These are phyloP conservation scores for Pao palembangensis DNA, from an alignment of 2,113 vertebrate genomes.

Conservation along the genomic window DNA sequence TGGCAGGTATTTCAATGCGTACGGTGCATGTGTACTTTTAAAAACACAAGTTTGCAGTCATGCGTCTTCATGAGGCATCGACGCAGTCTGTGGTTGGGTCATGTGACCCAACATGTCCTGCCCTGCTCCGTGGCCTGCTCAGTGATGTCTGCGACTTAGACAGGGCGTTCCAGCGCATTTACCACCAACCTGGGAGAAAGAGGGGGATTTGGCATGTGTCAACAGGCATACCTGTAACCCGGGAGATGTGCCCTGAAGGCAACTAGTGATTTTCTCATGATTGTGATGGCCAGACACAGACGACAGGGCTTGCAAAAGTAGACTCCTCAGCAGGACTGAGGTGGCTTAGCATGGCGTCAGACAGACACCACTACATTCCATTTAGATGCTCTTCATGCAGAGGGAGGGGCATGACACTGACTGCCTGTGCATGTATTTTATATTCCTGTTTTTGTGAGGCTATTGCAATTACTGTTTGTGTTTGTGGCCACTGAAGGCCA, in stretches of 20 bases:
- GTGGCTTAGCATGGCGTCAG: constrained; percentile 79
- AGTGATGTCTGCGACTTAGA: constrained; percentile 80
- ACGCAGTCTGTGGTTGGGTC: constrained; percentile 58
- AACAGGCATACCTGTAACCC: constrained; percentile 79
- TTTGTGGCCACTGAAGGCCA: constrained; percentile 56
- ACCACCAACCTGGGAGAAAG: constrained; percentile 68
- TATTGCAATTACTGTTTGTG: constrained; percentile 69
- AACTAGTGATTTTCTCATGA: constrained; percentile 78
- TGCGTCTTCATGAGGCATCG: constrained; percentile 49
- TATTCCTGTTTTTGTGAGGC: constrained; percentile 45
- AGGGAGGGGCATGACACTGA: constrained; percentile 33
- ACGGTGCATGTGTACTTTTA: too few relatives aligned
- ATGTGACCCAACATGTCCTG: constrained; percentile 73
- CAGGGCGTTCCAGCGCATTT: constrained; percentile 74
- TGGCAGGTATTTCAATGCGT: too few relatives aligned
- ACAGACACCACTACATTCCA: constrained; percentile 70
- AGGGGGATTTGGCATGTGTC: constrained; percentile 78
- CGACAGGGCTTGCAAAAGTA: constrained; percentile 72
- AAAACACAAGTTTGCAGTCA: background rate
- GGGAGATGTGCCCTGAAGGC: constrained; percentile 71
- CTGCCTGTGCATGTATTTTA: constrained; percentile 18
- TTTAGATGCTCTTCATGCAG: constrained; percentile 57
- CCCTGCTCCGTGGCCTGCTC: constrained; percentile 66
- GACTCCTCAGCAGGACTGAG: constrained; percentile 75
- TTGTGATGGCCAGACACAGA: constrained; percentile 74